Base-by-base conservation (phyloP, 2,888 invertebrate species). In the Strigamia crassipes region DNA sequence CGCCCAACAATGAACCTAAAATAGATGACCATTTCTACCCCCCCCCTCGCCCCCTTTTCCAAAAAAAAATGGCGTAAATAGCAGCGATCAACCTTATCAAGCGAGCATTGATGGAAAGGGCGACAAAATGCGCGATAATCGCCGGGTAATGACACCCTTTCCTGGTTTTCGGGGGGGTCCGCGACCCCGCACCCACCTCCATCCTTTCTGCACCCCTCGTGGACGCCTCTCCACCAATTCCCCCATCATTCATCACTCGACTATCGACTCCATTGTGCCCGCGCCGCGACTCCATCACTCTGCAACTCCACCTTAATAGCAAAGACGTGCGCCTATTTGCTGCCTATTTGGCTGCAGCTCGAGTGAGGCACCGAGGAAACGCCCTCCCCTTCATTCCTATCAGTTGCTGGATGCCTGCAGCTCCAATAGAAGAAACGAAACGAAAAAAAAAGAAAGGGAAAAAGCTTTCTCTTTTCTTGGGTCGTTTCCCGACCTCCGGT, bases 41-140 rank as follows among this genome's bases (percentile, higher is more conserved):
- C 38, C 38, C 38, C 38, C 38, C 0, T 10, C 34, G 4, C 34
- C n/a, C n/a, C 18, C 51, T 13, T n/a, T n/a, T n/a, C n/a, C 18
- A 12, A 12, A 51, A 51, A 51, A 18, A 51, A 18, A 51, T 6
- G n/a, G 3, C 10, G 13, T 46, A 46, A 46, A 51, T 8, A 77
- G 77, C 15, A n/a, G 79, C 79, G 79, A 34, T 38, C 27, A 38
- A 38, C 38, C 79, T 79, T 79, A 79, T 79, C 79, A 79, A 38
- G 34, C 31, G 79, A 3, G 79, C 38, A 79, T 79, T 79, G 79
- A 79, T 79, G 79, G 79, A 79, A 21, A 27, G 51, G 5, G 79
- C 79, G 79, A 79, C 79, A 79, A 79, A 79, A 79, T 79, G 79
- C 38, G 79, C 79, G 79, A 79, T 79, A 79, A 79, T 79, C 27